Base-by-base conservation (phyloP, 2,797 vertebrate species). In the Pteropus rufus region DNA sequence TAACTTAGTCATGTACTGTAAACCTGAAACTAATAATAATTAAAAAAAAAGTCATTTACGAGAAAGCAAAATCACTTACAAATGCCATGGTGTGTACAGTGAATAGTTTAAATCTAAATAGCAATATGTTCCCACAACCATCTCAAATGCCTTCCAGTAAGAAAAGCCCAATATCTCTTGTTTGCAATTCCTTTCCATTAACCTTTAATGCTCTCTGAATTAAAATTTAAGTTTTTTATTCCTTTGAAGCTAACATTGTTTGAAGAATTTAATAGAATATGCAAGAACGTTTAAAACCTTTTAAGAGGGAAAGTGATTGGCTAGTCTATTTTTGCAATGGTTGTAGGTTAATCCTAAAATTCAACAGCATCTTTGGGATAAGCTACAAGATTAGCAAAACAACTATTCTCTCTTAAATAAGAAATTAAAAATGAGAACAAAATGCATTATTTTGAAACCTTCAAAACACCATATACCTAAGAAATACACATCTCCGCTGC, bases 131-230 rank as follows among this genome's bases (percentile, higher is more conserved):
- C 76, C 77, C 60, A 67, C 85, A 84, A 92, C 58, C 56, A 70
- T 65, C 73, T 76, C 82, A 93, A 91, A 75, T 77, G 67, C 67
- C n/a, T 96, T 94, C 60, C 72, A 12, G 24, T 67, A 96, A 88
- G 56, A 88, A 92, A 96, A 92, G 56, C n/a, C 65, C 60, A 72
- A 46, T 70, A 77, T 67, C 18, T 26, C 52, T 81, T 39, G n/a
- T 70, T 88, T 60, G 65, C 44, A 44, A 81, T 23, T 94, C 67
- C 56, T 80, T 82, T 12, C 80, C 19, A 52, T 84, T 88, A 97
- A 84, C 54, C 54, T 91, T 88, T 81, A 80, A 65, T 65, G 70
- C 36, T 75, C n/a, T 95, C 65, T 36, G 24, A 65, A 81, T 88
- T 73, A 73, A 90, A 69, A 67, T 34, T 62, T 76, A 70, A 69